phyloP scores from a whole-genome alignment of 2,113 vertebrate genomes.

The Bos taurus region DNA sequence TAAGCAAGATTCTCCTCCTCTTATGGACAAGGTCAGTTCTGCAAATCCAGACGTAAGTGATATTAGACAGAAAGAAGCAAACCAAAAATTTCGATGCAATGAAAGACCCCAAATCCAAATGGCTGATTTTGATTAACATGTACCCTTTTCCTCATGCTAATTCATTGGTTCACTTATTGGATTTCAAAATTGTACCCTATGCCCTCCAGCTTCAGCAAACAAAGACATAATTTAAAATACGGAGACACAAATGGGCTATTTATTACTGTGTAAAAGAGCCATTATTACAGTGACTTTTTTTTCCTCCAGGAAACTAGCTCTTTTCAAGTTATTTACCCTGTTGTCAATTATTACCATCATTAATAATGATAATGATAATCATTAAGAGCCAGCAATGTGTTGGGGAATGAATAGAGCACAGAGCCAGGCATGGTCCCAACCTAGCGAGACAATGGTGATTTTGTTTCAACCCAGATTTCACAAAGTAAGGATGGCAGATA shows the following conservation, averaged over 20 bases:
- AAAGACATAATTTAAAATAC: constrained; percentile 73
- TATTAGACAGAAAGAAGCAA: neutral
- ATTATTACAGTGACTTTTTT: constrained; percentile 62
- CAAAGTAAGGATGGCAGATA: neutral
- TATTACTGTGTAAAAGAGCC: constrained; percentile 66
- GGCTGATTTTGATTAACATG: constrained; percentile 63
- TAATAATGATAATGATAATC: constrained; percentile 73
- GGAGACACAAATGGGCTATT: constrained; percentile 66
- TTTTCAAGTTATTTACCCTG: constrained; percentile 68
- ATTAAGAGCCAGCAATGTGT: constrained; percentile 48
- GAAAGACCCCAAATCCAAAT: constrained; percentile 54
- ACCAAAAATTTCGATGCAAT: constrained; percentile 29
- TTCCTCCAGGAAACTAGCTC: constrained; percentile 57
- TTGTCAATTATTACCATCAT: constrained; percentile 68
- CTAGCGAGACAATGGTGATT: neutral
- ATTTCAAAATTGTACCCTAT: constrained; percentile 66
- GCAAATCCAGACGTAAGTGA: constrained; percentile 9
- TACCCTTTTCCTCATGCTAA: constrained; percentile 63
- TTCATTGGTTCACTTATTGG: constrained; percentile 68
- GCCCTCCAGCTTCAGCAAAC: constrained; percentile 70
- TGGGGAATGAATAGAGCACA: constrained; percentile 38
- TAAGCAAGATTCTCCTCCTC: neutral
- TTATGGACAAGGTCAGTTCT: neutral
- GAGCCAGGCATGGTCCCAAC: constrained; percentile 9
- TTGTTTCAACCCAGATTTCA: constrained; percentile 37